Base-by-base conservation (phyloP, 2,888 invertebrate genomes). In the Aspidiotus rigidus region DNA sequence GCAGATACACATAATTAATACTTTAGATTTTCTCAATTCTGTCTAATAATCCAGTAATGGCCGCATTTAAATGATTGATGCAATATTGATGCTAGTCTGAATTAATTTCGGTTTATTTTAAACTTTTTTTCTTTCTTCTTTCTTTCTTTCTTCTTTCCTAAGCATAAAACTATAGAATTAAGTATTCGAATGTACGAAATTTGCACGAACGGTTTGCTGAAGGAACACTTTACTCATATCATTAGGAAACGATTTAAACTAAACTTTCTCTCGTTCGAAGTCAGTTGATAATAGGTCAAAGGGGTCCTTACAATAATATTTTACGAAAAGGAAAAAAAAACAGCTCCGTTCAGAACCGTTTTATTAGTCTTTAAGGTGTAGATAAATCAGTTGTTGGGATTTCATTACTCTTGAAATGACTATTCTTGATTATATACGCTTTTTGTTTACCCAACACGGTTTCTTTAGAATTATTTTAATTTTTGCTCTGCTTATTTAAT, bases 21-120 rank as follows among this genome's bases (percentile, higher is more conserved):
- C 28, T 5, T 28, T 28, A 28, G 28, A 28, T 28, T 28, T 28
- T 28, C 39, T 60, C 60, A 11, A 42, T 62, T 53, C 17, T 62
- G 11, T 15, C 17, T 16, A 59, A 2, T 53, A 44, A 17, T 42
- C 63, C 63, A 17, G 28, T 57, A 16, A 63, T 54, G 63, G n/a
- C 54, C 49, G 54, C 54, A 17, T 42, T 56, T 9, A 41, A 56
- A 66, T 42, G 42, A 66, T 44, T 59, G 17, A 16, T 64, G 66
- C 66, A 66, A 66, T 66, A 66, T 57, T 66, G 66, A 66, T 66
- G 66, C 66, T 66, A 66, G 66, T 66, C 66, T 56, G 44, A 42
- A 54, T 15, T 57, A 59, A 60, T 41, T 15, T 62, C 42, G 42
- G 39, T 66, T 59, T 59, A 49, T 44, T 13, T 42, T 11, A 13